Conservation (phyloP, 1,140 invertebrate species). For the Trachymyrmex septentrionalis region DNA sequence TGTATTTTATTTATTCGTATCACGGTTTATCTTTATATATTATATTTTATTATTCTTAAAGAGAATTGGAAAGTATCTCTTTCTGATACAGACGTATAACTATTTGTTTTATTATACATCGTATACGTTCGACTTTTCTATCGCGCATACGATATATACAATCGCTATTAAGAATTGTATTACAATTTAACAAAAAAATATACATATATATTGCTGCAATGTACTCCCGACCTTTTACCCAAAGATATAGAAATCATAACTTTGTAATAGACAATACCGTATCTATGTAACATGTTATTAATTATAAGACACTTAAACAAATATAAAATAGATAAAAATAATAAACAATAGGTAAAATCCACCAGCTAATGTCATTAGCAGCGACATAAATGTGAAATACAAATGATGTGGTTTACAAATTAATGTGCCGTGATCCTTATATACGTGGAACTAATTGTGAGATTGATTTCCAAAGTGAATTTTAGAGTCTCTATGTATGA, state of each 20-base stretch:
- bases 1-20: neutral
- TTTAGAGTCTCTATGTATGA: slow-evolving; percentile 27
- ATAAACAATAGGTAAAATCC: slow-evolving; percentile 61
- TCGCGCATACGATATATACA: slow-evolving; percentile 21
- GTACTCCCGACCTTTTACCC: slow-evolving; percentile 61
- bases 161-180: slow-evolving; percentile 42
- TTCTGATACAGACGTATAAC: slow-evolving; percentile 15
- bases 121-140: slow-evolving; percentile 51
- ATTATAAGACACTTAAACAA: slow-evolving; percentile 66
- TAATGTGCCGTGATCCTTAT: slow-evolving; percentile 65
- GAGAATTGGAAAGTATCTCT: slow-evolving; percentile 43
- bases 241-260: slow-evolving; percentile 72
- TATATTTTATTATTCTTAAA: slow-evolving; percentile 13
- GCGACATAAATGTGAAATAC: slow-evolving; percentile 71
- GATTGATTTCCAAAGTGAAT: slow-evolving; percentile 42
- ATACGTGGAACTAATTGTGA: slow-evolving; percentile 20
- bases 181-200: slow-evolving; percentile 42
- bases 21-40: neutral
- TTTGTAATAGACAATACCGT: slow-evolving; percentile 84
- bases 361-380: slow-evolving; percentile 70
- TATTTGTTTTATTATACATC: slow-evolving; percentile 18
- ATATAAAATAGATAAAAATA: slow-evolving; percentile 63
- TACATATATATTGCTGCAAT: slow-evolving; percentile 50
- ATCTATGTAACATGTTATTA: slow-evolving; percentile 73
- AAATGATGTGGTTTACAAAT: slow-evolving; percentile 71